phyloP scores from a whole-genome alignment of 2,888 invertebrate genomes.

The Ectropis crepuscularia region DNA sequence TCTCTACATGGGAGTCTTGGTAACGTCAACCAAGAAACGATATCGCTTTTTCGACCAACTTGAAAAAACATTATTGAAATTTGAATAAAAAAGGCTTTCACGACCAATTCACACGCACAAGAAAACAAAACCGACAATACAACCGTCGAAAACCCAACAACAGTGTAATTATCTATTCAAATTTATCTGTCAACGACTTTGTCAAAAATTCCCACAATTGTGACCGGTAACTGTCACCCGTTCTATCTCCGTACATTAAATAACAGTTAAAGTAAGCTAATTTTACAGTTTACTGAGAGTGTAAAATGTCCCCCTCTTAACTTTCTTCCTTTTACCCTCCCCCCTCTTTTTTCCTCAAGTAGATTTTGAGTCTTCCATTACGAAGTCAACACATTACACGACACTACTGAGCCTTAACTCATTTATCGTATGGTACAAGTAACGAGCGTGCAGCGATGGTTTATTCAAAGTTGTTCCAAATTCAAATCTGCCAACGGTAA shows the following conservation, averaged over 20 bases:
- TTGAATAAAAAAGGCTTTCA: constrained; percentile 3
- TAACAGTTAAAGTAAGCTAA: constrained; percentile 76
- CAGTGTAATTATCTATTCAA: constrained; percentile 68
- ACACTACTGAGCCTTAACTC: constrained; percentile 56
- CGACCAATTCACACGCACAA: constrained; percentile 29
- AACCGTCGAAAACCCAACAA: constrained; percentile 46
- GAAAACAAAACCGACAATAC: constrained; percentile 33
- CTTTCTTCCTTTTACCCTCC: constrained; percentile 16
- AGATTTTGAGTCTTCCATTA: constrained; percentile 64
- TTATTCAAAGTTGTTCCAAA: neutral
- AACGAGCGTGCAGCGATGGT: constrained; percentile 23
- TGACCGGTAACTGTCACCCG: constrained; percentile 56
- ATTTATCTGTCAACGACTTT: constrained; percentile 63
- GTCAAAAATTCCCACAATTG: constrained; percentile 69
- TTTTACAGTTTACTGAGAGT: constrained; percentile 63
- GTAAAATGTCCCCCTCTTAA: constrained; percentile 55
- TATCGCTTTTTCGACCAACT: too few species aligned
- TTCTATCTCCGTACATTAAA: constrained; percentile 75
- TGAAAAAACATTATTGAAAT: too few species aligned
- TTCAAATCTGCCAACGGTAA: neutral
- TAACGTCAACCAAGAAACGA: too few species aligned
- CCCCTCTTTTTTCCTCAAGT: constrained; percentile 42
- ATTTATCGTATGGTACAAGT: constrained; percentile 44
- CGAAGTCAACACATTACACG: constrained; percentile 66
- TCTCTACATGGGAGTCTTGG: too few species aligned